phyloP scores from a whole-genome alignment of 1,140 invertebrate species.

The Meloidogyne floridensis region DNA sequence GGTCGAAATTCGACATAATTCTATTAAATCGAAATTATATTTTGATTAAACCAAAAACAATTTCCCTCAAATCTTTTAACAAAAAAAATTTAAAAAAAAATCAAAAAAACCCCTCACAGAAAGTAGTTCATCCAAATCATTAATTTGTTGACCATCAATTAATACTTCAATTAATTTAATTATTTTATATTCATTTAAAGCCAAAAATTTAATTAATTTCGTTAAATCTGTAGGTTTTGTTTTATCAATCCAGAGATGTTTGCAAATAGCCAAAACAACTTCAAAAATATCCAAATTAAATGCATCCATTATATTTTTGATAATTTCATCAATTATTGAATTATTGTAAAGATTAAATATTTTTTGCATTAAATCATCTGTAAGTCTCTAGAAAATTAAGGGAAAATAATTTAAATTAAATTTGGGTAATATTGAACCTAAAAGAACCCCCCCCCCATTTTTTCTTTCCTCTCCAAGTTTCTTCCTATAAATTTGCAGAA shows the following conservation, averaged over 20 bases:
- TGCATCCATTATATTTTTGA: slow-evolving; percentile 5
- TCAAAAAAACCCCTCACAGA: background rate
- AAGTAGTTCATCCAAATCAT: background rate
- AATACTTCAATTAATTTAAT: slow-evolving; percentile 22
- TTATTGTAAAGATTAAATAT: background rate
- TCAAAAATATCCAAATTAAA: slow-evolving; percentile 8
- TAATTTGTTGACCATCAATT: background rate
- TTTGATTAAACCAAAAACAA: too few species aligned
- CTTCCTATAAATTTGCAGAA: too few species aligned
- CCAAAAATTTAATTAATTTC: slow-evolving; percentile 17
- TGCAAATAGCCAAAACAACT: slow-evolving; percentile 21
- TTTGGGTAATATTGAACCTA: too few species aligned
- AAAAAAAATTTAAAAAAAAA: background rate
- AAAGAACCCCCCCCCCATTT: too few species aligned
- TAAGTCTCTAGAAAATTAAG: background rate
- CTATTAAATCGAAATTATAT: too few species aligned
- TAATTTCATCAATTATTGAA: background rate
- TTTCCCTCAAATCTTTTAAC: too few species aligned
- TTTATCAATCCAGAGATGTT: slow-evolving; percentile 10
- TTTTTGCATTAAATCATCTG: background rate
- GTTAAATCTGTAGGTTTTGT: slow-evolving; percentile 3
- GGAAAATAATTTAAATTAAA: too few species aligned
- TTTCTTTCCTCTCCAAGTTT: too few species aligned
- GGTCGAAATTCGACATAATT: too few species aligned
- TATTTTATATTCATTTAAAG: slow-evolving; percentile 15